These are phyloP conservation scores for Drosophila takahashii DNA, from an alignment of 1,140 invertebrate species.

Conservation along the genomic window DNA sequence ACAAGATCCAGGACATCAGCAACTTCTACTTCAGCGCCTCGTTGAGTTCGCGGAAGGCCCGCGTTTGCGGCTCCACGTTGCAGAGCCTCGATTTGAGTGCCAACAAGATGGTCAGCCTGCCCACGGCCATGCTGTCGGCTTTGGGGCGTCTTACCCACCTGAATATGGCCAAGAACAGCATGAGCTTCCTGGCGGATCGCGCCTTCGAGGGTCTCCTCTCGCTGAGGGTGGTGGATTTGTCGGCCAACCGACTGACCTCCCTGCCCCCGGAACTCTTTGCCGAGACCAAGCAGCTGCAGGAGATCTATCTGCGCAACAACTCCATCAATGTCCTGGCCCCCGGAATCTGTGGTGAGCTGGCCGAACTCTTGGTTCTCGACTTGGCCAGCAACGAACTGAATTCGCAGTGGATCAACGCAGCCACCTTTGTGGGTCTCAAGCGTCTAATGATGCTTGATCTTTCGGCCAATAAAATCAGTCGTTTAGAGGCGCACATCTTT, in stretches of 20 bases:
- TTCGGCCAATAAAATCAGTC: slow-evolving; percentile 91
- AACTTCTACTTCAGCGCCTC: slow-evolving; percentile 90
- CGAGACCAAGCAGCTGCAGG: slow-evolving; percentile 91
- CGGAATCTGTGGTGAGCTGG: slow-evolving; percentile 92
- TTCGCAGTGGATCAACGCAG: slow-evolving; percentile 94
- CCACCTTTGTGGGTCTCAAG: slow-evolving; percentile 93
- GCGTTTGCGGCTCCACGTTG: slow-evolving; percentile 89
- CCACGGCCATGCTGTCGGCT: slow-evolving; percentile 90
- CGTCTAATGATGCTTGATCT: slow-evolving; percentile 92
- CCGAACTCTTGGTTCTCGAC: slow-evolving; percentile 92
- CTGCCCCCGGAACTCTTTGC: slow-evolving; percentile 93
- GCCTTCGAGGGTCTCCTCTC: slow-evolving; percentile 92
- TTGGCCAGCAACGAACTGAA: slow-evolving; percentile 94
- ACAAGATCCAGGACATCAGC: slow-evolving; percentile 91
- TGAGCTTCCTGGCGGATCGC: slow-evolving; percentile 92
- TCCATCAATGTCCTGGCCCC: slow-evolving; percentile 94
- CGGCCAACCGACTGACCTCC: slow-evolving; percentile 92
- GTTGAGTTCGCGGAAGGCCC: slow-evolving; percentile 87
- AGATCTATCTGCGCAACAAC: slow-evolving; percentile 94
- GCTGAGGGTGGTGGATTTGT: slow-evolving; percentile 91
- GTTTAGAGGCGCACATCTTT: slow-evolving; percentile 92
- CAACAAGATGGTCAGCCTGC: slow-evolving; percentile 92
- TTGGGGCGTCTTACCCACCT: slow-evolving; percentile 88
- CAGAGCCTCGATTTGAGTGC: slow-evolving; percentile 91
- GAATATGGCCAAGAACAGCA: slow-evolving; percentile 89